These are phyloP conservation scores for Oreochromis grahami DNA, from an alignment of 2,797 vertebrate genomes.

Conservation along the genomic window DNA sequence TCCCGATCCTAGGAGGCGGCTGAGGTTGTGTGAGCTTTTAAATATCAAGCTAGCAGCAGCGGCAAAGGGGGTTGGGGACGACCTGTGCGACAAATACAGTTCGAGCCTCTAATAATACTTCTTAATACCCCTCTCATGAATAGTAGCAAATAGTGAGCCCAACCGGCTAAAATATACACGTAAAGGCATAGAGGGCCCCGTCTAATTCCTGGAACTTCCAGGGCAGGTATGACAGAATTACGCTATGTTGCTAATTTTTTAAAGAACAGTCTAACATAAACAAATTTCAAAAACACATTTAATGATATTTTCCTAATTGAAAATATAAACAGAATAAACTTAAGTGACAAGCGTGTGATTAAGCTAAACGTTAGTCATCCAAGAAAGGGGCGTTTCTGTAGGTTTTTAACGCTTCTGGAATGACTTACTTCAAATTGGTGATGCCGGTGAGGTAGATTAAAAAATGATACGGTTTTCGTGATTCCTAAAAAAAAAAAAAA, in stretches of 20 bases:
- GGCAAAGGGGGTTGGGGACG: not conserved
- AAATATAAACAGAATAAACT: not conserved
- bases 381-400: slow-evolving; percentile 50
- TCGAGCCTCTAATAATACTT: not conserved
- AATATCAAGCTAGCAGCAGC: not conserved
- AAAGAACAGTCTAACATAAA: not conserved
- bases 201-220: slow-evolving; percentile 22
- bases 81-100: not conserved
- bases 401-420: not conserved
- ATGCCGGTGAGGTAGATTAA: slow-evolving; percentile 41
- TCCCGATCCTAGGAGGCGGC: not conserved
- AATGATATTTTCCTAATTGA: not conserved
- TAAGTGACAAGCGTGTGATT: not conserved
- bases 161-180: not conserved
- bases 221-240: not conserved
- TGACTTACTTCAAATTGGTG: slow-evolving; percentile 54
- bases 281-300: not conserved
- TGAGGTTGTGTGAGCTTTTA: not conserved
- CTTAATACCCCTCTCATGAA: not conserved
- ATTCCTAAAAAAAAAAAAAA: slow-evolving; percentile 45
- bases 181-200: not conserved
- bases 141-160: not conserved
- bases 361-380: not conserved
- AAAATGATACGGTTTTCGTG: not conserved
- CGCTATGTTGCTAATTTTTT: not conserved